These are phyloP conservation scores for Heterodera filipjevi DNA, from an alignment of 2,888 invertebrate genomes.

Conservation along the genomic window DNA sequence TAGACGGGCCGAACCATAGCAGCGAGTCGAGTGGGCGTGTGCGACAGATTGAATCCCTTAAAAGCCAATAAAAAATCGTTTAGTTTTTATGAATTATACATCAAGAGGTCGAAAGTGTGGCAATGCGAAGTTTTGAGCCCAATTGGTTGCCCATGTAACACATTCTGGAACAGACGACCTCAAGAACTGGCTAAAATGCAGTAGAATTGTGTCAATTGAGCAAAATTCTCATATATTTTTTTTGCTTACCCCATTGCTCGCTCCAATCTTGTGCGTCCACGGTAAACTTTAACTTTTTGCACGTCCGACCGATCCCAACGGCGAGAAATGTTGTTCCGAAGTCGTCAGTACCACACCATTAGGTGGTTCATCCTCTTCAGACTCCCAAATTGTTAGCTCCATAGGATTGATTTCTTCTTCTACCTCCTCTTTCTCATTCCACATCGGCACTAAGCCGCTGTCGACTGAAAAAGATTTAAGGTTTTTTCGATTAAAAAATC, in stretches of 20 bases:
- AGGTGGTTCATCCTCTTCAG: too few species aligned
- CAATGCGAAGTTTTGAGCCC: constrained; percentile 71
- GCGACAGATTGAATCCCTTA: constrained; percentile 93
- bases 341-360: constrained; percentile 96
- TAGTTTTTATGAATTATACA: constrained; percentile 49
- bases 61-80: constrained; percentile 9
- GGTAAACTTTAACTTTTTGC: constrained; percentile 90
- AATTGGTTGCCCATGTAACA: constrained; percentile 92
- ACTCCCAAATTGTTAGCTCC: too few species aligned
- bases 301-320: constrained; percentile 99
- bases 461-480: too few species aligned
- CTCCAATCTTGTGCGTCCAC: constrained; percentile 80
- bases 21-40: constrained; percentile 90
- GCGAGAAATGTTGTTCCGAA: constrained; percentile 81
- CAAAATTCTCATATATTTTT: too few species aligned
- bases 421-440: too few species aligned
- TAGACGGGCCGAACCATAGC: constrained; percentile 98
- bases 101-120: constrained; percentile 88
- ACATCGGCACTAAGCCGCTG: too few species aligned
- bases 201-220: background rate
- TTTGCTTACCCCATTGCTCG: constrained; percentile 68
- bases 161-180: constrained; percentile 87
- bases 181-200: constrained; percentile 83
- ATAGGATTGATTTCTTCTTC: too few species aligned
- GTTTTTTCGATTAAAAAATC: too few species aligned